Conservation (phyloP, 2,888 invertebrate species). For the Scelioninae gen. 1 region DNA sequence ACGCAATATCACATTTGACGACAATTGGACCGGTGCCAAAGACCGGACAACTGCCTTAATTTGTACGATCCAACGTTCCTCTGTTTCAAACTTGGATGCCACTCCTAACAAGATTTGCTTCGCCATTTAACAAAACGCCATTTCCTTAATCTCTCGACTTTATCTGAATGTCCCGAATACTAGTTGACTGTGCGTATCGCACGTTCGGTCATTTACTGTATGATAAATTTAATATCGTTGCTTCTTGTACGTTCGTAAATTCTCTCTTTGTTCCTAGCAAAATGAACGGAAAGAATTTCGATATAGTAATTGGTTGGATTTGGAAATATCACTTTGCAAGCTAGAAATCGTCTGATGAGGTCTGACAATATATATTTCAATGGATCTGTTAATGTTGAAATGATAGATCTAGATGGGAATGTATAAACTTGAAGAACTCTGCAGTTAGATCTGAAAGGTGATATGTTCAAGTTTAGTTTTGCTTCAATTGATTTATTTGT, state of each 20-base stretch:
- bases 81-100: conserved; percentile 13
- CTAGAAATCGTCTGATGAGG: background rate
- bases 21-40: conserved; percentile 55
- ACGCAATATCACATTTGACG: conserved; percentile 49
- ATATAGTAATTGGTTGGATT: too few relatives aligned
- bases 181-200: conserved; percentile 39
- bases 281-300: background rate
- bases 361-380: too few relatives aligned
- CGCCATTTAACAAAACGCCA: conserved; percentile 45
- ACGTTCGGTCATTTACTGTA: conserved; percentile 24
- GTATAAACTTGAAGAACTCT: too few relatives aligned
- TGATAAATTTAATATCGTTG: conserved; percentile 47
- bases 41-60: conserved; percentile 62
- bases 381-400: background rate
- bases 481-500: too few relatives aligned
- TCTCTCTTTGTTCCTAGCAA: background rate
- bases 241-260: conserved; percentile 34
- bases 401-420: background rate
- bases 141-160: conserved; percentile 36
- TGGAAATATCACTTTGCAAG: too few relatives aligned
- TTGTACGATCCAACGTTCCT: conserved; percentile 53
- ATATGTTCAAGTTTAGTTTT: too few relatives aligned
- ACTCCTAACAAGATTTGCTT: conserved; percentile 54
- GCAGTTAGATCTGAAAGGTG: background rate
- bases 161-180: conserved; percentile 44